Conservation (phyloP, 2,888 invertebrate genomes). For the Phaonia tiefii region DNA sequence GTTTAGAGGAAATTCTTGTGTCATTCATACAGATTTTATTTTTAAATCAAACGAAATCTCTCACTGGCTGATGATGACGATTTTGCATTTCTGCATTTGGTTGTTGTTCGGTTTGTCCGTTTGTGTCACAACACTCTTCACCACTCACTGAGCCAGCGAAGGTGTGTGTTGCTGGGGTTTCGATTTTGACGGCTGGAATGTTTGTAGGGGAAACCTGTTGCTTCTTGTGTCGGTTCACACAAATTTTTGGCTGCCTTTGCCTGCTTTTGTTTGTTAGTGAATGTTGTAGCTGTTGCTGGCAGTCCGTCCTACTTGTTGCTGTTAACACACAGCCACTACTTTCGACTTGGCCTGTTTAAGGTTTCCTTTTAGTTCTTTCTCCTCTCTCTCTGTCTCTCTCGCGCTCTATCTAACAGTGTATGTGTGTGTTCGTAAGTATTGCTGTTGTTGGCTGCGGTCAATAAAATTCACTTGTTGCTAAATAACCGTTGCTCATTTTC, state of each 20-base stretch:
- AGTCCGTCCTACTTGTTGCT: not conserved
- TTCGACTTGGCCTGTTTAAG: slow-evolving; percentile 65
- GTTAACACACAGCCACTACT: slow-evolving; percentile 53
- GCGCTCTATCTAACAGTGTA: too few relatives aligned
- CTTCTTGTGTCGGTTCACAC: slow-evolving; percentile 71
- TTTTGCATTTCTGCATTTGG: slow-evolving; percentile 25
- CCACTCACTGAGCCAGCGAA: slow-evolving; percentile 22
- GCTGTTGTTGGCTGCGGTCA: slow-evolving; percentile 26
- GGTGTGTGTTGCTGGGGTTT: slow-evolving; percentile 51
- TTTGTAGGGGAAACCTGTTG: slow-evolving; percentile 74
- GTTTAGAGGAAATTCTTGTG: slow-evolving; percentile 14
- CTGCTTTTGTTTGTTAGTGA: too few relatives aligned
- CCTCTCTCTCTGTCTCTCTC: slow-evolving; percentile 24
- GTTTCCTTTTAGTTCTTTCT: slow-evolving; percentile 50
- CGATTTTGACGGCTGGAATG: slow-evolving; percentile 63
- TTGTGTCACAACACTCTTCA: slow-evolving; percentile 9
- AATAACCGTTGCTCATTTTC: slow-evolving; percentile 51
- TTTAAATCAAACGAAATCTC: slow-evolving; percentile 25
- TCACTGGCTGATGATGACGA: not conserved
- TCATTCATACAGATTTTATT: slow-evolving; percentile 45
- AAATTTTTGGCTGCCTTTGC: slow-evolving; percentile 34
- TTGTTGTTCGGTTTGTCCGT: slow-evolving; percentile 4
- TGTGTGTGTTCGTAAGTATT: too few relatives aligned
- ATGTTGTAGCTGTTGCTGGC: not conserved
- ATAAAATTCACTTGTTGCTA: slow-evolving; percentile 62